Conservation (phyloP, 2,888 invertebrate species). For the Malacosoma neustria region DNA sequence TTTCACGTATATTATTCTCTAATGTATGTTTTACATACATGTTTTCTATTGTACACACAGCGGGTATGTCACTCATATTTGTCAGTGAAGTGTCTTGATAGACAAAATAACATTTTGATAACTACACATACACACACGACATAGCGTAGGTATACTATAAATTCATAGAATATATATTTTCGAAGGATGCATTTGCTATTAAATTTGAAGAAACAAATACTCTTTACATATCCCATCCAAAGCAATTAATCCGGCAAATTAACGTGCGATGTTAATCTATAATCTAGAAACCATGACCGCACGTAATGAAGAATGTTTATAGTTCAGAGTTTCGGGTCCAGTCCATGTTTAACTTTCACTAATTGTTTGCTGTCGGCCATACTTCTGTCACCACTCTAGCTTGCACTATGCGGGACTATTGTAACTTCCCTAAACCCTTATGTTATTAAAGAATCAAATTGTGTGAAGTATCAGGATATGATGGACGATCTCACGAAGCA, state of each 20-base stretch:
- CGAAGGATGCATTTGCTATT: not conserved
- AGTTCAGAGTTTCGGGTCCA: slow-evolving; percentile 34
- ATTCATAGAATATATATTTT: too few species aligned
- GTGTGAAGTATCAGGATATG: slow-evolving; percentile 15
- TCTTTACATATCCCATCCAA: not conserved
- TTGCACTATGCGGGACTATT: slow-evolving; percentile 13
- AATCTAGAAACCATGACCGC: slow-evolving; percentile 24
- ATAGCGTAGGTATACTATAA: too few species aligned
- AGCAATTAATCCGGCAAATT: slow-evolving; percentile 10
- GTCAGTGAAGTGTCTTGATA: too few species aligned
- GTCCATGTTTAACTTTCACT: slow-evolving; percentile 56
- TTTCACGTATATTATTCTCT: too few species aligned
- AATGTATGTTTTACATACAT: too few species aligned
- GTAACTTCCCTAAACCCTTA: not conserved
- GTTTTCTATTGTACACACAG: too few species aligned
- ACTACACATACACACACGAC: too few species aligned
- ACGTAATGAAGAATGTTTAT: slow-evolving; percentile 34
- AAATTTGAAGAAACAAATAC: not conserved
- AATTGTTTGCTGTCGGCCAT: slow-evolving; percentile 53
- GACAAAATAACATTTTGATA: too few species aligned
- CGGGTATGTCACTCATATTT: too few species aligned
- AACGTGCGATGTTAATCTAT: slow-evolving; percentile 20
- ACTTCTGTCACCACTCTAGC: slow-evolving; percentile 27
- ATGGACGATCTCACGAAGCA: slow-evolving; percentile 28
- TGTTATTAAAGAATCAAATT: not conserved